phyloP scores from a whole-genome alignment of 2,888 invertebrate genomes.

The Melinaea marsaeus region DNA sequence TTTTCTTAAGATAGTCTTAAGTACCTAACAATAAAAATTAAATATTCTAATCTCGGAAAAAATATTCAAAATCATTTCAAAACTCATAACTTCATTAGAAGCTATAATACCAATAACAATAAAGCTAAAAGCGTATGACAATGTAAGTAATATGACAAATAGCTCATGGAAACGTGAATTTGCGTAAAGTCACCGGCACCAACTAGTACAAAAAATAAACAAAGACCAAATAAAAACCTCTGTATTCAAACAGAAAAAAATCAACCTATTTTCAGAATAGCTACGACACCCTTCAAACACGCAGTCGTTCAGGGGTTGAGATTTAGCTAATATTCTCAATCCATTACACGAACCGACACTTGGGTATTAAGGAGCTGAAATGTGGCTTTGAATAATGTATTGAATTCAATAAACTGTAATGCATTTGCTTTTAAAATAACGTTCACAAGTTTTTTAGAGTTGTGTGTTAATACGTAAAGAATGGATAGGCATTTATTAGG shows the following conservation, averaged over 20 bases:
- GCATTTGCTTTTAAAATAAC: neutral
- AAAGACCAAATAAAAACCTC: neutral
- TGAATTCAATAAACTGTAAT: conserved; percentile 10
- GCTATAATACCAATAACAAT: no score
- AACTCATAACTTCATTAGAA: no score
- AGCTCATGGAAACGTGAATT: no score
- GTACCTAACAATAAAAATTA: no score
- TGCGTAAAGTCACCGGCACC: no score
- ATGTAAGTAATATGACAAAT: no score
- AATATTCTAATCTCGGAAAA: no score
- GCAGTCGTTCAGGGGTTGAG: conserved; percentile 54
- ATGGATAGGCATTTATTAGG: no score
- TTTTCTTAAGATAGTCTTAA: no score
- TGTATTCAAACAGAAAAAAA: neutral
- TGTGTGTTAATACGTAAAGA: neutral
- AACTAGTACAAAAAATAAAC: neutral
- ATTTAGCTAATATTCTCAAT: conserved; percentile 76
- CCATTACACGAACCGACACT: conserved; percentile 53
- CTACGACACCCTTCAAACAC: conserved; percentile 25
- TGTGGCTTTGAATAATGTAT: conserved; percentile 15
- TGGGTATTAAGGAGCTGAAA: conserved; percentile 13
- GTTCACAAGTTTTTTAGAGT: neutral
- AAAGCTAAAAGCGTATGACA: no score
- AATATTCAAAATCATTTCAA: no score
- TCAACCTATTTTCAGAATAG: neutral